phyloP scores from a whole-genome alignment of 2,797 vertebrate species.

The Malacoraja senta region DNA sequence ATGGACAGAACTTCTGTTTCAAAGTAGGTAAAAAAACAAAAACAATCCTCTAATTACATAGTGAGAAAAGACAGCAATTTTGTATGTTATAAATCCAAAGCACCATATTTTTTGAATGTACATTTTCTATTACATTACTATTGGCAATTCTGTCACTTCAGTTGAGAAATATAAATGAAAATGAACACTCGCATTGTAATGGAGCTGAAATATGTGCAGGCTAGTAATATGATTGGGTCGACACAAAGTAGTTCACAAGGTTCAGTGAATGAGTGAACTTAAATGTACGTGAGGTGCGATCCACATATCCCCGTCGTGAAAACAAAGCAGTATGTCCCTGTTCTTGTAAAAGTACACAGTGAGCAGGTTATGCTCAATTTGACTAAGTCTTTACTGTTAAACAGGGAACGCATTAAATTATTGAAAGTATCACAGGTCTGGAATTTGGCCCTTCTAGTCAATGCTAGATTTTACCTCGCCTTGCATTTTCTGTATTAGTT shows the following conservation, averaged over 20 bases:
- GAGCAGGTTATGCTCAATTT: background rate
- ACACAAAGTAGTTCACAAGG: background rate
- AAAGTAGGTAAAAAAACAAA: constrained; percentile 6
- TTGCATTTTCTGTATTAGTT: background rate
- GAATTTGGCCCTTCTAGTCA: background rate
- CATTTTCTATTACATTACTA: background rate
- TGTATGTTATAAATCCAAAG: background rate
- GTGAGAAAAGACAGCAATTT: constrained; percentile 26
- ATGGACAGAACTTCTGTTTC: constrained; percentile 30
- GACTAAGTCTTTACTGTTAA: background rate
- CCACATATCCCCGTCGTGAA: background rate
- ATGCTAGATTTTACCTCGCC: background rate
- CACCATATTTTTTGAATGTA: background rate
- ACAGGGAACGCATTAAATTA: background rate
- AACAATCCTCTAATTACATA: constrained; percentile 21
- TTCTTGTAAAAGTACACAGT: background rate
- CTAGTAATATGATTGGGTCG: background rate
- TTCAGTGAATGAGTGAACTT: background rate
- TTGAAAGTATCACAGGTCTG: background rate
- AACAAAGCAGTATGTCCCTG: background rate
- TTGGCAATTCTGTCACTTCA: background rate
- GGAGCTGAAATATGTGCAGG: background rate
- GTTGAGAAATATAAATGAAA: background rate
- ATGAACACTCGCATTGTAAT: background rate
- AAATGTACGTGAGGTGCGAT: background rate